phyloP scores from a whole-genome alignment of 2,113 vertebrate genomes.

The Salvator merianae region DNA sequence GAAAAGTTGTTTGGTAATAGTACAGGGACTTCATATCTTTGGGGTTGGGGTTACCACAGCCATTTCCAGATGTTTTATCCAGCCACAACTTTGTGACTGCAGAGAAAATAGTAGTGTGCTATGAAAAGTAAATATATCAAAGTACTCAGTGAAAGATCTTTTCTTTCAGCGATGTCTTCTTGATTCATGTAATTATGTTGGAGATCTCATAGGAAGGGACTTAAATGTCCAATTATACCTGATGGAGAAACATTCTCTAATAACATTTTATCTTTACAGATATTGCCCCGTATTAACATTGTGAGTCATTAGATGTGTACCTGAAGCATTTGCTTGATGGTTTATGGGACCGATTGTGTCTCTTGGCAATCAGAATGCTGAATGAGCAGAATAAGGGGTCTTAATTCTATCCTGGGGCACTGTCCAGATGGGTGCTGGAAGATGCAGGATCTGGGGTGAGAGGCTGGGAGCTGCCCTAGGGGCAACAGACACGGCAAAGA shows the following conservation, averaged over 20 bases:
- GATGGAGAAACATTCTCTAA: background rate
- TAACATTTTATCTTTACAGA: slow-evolving; percentile 3
- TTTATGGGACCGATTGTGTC: no score
- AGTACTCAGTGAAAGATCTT: background rate
- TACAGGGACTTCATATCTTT: background rate
- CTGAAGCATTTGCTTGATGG: no score
- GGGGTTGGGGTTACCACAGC: background rate
- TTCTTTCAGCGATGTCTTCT: background rate
- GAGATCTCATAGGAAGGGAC: background rate
- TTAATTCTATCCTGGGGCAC: no score
- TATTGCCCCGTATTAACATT: no score
- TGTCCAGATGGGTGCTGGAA: no score
- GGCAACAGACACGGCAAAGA: no score
- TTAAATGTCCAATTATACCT: background rate
- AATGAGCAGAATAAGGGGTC: no score
- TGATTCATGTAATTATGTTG: background rate
- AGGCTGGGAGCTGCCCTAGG: no score
- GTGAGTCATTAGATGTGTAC: no score
- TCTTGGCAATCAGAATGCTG: no score
- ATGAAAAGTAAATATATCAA: background rate
- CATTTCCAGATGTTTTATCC: background rate
- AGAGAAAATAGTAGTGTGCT: background rate
- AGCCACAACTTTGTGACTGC: background rate
- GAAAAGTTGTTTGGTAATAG: background rate
- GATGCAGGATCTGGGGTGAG: no score